phyloP scores from a whole-genome alignment of 2,113 vertebrate species.

The Pangasianodon gigas region DNA sequence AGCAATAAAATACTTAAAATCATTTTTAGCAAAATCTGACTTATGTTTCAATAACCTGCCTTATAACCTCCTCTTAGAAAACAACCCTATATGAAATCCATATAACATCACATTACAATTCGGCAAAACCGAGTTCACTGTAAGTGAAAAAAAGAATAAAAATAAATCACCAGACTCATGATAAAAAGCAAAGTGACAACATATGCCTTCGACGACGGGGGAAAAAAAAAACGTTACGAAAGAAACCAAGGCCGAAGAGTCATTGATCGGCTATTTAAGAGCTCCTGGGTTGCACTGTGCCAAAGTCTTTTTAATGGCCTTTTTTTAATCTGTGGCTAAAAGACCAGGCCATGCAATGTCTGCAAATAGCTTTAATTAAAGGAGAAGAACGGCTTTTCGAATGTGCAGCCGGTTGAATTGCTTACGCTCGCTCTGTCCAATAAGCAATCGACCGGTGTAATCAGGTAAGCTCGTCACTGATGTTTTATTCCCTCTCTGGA shows the following conservation, averaged over 20 bases:
- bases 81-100: not conserved
- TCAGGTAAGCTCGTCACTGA: slow-evolving; percentile 43
- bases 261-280: slow-evolving; percentile 23
- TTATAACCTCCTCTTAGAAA: not conserved
- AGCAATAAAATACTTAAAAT: not conserved
- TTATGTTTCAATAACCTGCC: slow-evolving; percentile 9
- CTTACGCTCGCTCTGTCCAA: slow-evolving; percentile 48
- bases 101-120: not conserved
- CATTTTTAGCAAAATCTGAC: not conserved
- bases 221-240: not conserved
- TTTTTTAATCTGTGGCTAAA: slow-evolving; percentile 50
- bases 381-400: slow-evolving; percentile 40
- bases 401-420: slow-evolving; percentile 42
- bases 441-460: slow-evolving; percentile 46
- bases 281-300: slow-evolving; percentile 23
- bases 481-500: slow-evolving; percentile 34
- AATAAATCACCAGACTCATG: not conserved
- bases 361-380: slow-evolving; percentile 52
- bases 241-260: not conserved
- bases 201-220: too few species aligned
- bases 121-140: not conserved
- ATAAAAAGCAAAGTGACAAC: not conserved
- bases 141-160: not conserved
- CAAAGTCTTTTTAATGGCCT: slow-evolving; percentile 39
- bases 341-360: slow-evolving; percentile 43